Base-by-base conservation (phyloP, 2,888 invertebrate genomes). In the Nephrocerus scutellatus region DNA sequence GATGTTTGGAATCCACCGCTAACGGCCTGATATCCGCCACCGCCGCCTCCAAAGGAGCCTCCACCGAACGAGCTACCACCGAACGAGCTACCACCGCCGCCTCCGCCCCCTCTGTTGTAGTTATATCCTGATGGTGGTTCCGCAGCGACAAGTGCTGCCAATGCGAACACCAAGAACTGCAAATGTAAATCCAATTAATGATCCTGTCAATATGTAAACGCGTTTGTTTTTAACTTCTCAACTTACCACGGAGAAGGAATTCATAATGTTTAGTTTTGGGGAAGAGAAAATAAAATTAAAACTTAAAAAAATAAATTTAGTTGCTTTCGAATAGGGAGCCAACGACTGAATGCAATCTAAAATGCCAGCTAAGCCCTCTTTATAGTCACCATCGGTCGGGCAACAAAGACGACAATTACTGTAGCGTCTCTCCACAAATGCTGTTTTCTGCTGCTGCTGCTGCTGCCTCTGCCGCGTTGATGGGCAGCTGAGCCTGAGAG, bases 161-260 rank as follows among this genome's bases (percentile, higher is more conserved):
- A 72, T 62, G 83, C 83, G 62, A 84, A 76, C 73, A 84, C 80
- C 76, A 86, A 76, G 75, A 84, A 85, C 88, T 87, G 77, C 30
- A 74, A 74, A 48, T 46, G 42, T 46, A 47, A 51, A 39, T 21
- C 33, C 40, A 30, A 40, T 37, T 23, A 14, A 15, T 30, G 7
- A 14, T 23, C 24, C 8, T 21, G 7, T 28, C 10, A 8, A 25
- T 29, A 7, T 14, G 10, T 22, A 20, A 23, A 44, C n/a, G n/a
- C n/a, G n/a, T n/a, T n/a, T n/a, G n/a, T n/a, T n/a, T n/a, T n/a
- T n/a, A n/a, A n/a, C n/a, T n/a, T n/a, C n/a, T n/a, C n/a, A n/a
- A 65, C 68, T 69, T 65, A 69, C 68, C 67, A 68, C 68, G 57
- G 66, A 65, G 61, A 69, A 69, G 66, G 68, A 68, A 64, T 69